Evolutionary conservation across 2,797 vertebrate genomes (phyloP), one percentile per base, ranked within the genome.

Genomic region (Rhinogobio ventralis): DNA sequence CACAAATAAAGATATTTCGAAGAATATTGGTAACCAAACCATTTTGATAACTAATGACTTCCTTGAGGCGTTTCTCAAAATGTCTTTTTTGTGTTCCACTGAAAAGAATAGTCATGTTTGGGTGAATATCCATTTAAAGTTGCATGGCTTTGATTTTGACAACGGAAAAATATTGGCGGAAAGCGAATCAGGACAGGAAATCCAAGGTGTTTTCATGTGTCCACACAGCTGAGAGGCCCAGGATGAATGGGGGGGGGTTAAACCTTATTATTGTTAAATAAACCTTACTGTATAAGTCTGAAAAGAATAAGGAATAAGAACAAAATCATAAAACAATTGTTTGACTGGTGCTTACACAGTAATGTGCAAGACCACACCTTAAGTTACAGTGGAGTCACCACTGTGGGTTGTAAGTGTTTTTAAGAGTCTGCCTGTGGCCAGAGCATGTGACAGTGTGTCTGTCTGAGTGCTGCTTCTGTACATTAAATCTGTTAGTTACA

Each of bases 111-210:
- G 7, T 36, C 0, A 15, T 75, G 14, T 75, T 36, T 14, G 20
- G 53, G 33, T 53, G 25, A 69, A 9, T 69, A 49, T 67, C 28
- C 42, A 45, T 67, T 68, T 25, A 49, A 80, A 57, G 36, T 49
- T 42, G 25, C 14, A 0, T 25, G 55, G 9, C 55, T 75, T 83
- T 51, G 5, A 67, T 42, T 82, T 67, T 83, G 46, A 76, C 72
- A 53, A 53, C 57, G 46, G 72, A 30, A 76, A 74, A 71, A 57
- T 45, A 19, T 53, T 78, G n/a, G 2, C 42, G 20, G 82, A 82
- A 86, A 76, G 74, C 28, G 25, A 85, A 55, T 42, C 28, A 77
- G 82, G 60, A 81, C 84, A 87, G 81, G 87, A 89, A 89, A 88
- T 83, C 66, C 74, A 68, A 78, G 79, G 74, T 84, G 75, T 42